Conservation (phyloP, 2,113 vertebrate species). For the Echinops telfairi region DNA sequence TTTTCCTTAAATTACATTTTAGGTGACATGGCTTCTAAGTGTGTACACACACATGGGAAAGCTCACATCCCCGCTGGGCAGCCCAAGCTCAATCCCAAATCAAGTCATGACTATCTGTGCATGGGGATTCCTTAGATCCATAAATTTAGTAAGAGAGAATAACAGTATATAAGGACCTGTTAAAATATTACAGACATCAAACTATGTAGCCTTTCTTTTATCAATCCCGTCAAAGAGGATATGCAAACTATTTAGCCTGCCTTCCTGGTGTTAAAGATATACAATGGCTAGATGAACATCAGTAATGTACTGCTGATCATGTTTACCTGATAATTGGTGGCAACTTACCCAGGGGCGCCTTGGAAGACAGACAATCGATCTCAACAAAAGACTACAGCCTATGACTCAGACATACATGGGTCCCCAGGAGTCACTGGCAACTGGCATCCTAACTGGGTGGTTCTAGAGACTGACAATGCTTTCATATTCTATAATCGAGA, state of each 20-base stretch:
- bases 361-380: no score
- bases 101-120: neutral
- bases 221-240: neutral
- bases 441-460: neutral
- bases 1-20: neutral
- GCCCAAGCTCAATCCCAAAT: neutral
- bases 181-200: conserved; percentile 17
- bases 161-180: neutral
- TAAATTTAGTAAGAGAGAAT: conserved; percentile 19
- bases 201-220: neutral
- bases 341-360: neutral
- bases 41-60: fast-evolving
- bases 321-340: conserved; percentile 8
- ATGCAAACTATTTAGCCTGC: neutral
- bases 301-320: neutral
- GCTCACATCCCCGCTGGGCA: neutral
- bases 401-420: no score
- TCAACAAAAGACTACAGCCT: no score
- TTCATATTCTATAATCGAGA: neutral
- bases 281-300: neutral
- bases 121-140: conserved; percentile 3
- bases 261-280: neutral
- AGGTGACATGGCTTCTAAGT: neutral
- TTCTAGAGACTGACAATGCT: neutral
- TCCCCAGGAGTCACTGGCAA: no score